Evolutionary conservation across 2,113 vertebrate genomes (phyloP).

Genomic region (Nycticorax nycticorax): DNA sequence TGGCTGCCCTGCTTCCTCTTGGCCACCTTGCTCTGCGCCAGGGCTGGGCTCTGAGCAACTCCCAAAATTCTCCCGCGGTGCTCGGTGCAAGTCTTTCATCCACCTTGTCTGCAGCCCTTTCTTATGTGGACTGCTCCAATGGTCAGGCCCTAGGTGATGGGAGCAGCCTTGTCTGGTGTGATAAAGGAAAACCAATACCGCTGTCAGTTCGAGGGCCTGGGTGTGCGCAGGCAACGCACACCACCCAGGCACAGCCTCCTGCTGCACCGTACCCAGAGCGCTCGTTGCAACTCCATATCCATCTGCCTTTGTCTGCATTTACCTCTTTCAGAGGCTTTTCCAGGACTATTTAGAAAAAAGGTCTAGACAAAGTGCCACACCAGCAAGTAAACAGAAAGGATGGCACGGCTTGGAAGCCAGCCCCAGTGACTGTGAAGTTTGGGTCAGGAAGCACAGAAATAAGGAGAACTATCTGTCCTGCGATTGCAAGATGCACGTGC

Average conservation of each 20-base stretch:
- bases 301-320: fast-evolving
- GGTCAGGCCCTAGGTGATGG: neutral
- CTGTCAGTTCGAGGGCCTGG: neutral
- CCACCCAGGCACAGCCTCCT: neutral
- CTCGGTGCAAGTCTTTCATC: neutral
- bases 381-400: neutral
- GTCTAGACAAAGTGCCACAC: neutral
- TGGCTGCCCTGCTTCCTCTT: neutral
- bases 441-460: neutral
- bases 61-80: neutral
- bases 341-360: neutral
- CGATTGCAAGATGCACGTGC: neutral
- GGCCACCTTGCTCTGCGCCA: fast-evolving
- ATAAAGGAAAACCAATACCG: neutral
- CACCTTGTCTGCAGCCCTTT: neutral
- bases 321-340: neutral
- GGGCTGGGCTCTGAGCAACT: neutral
- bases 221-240: neutral
- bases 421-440: neutral
- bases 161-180: neutral
- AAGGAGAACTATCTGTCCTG: neutral
- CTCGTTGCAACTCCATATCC: fast-evolving
- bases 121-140: neutral
- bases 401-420: neutral
- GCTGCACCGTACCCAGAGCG: neutral